phyloP scores from a whole-genome alignment of 2,888 invertebrate genomes.

The Terebella lapidaria region DNA sequence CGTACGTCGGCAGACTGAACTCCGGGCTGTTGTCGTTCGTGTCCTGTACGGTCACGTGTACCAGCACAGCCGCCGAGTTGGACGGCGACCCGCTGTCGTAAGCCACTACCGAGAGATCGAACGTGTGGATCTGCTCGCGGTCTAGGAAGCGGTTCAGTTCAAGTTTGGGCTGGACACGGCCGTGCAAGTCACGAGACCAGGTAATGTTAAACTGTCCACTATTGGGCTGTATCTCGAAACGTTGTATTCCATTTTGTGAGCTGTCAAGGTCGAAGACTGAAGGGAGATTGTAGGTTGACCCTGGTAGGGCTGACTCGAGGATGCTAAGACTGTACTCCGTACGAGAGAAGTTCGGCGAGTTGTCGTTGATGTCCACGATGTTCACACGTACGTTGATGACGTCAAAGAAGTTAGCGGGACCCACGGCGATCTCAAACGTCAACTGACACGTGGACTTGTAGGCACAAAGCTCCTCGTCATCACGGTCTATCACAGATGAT shows the following conservation, averaged over 20 bases:
- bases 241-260: slow-evolving; percentile 16
- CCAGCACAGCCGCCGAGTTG: slow-evolving; percentile 13
- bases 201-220: slow-evolving; percentile 14
- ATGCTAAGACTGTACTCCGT: slow-evolving; percentile 12
- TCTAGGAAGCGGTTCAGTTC: slow-evolving; percentile 21
- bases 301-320: slow-evolving; percentile 20
- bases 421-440: slow-evolving; percentile 18
- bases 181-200: slow-evolving; percentile 1
- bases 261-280: slow-evolving; percentile 25
- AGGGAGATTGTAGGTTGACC: slow-evolving; percentile 13
- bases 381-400: slow-evolving; percentile 21
- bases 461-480: slow-evolving; percentile 18
- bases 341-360: slow-evolving; percentile 22
- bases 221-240: slow-evolving; percentile 12
- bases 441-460: slow-evolving; percentile 13
- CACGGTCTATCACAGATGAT: slow-evolving; percentile 20
- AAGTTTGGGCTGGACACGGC: slow-evolving; percentile 11
- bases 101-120: slow-evolving; percentile 21
- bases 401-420: slow-evolving; percentile 16
- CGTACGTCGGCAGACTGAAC: slow-evolving; percentile 16
- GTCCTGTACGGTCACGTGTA: slow-evolving; percentile 21
- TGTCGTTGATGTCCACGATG: slow-evolving; percentile 27
- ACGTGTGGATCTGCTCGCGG: slow-evolving; percentile 19
- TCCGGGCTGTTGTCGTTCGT: slow-evolving; percentile 26
- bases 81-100: slow-evolving; percentile 24